These are phyloP conservation scores for Trachemys scripta DNA, from an alignment of 2,113 vertebrate genomes.

Conservation along the genomic window DNA sequence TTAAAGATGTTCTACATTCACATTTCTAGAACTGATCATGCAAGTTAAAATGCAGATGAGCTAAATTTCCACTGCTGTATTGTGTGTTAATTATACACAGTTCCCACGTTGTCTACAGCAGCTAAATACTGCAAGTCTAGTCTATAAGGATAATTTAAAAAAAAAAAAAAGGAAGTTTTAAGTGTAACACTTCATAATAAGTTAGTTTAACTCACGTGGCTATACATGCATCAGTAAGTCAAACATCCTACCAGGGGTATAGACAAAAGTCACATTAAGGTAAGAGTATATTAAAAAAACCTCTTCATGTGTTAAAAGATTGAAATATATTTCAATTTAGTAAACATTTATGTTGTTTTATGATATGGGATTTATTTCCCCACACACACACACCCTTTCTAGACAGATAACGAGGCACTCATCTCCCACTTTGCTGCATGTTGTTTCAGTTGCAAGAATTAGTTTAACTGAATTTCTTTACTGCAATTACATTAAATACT, in stretches of 20 bases:
- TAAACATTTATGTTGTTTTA: background rate
- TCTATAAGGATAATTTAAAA: background rate
- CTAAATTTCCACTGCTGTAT: slow-evolving; percentile 39
- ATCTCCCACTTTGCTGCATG: slow-evolving; percentile 33
- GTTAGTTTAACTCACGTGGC: background rate
- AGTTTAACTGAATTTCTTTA: slow-evolving; percentile 63
- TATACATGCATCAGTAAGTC: slow-evolving; percentile 32
- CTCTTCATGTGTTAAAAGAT: background rate
- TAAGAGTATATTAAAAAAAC: background rate
- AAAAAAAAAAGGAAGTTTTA: background rate
- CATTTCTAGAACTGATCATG: slow-evolving; percentile 33
- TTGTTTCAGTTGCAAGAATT: slow-evolving; percentile 63
- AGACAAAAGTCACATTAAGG: background rate
- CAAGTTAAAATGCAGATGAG: slow-evolving; percentile 35
- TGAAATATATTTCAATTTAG: background rate
- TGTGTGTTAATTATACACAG: slow-evolving; percentile 16
- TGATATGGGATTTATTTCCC: background rate
- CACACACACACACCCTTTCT: background rate
- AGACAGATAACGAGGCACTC: background rate
- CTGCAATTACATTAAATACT: slow-evolving; percentile 59
- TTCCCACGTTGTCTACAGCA: slow-evolving; percentile 38
- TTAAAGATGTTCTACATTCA: background rate
- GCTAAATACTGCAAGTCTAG: slow-evolving; percentile 41
- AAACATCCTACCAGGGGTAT: background rate
- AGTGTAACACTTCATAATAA: slow-evolving; percentile 44